Base-by-base conservation (phyloP, 2,888 invertebrate genomes). In the Megaustenia siamemsis region DNA sequence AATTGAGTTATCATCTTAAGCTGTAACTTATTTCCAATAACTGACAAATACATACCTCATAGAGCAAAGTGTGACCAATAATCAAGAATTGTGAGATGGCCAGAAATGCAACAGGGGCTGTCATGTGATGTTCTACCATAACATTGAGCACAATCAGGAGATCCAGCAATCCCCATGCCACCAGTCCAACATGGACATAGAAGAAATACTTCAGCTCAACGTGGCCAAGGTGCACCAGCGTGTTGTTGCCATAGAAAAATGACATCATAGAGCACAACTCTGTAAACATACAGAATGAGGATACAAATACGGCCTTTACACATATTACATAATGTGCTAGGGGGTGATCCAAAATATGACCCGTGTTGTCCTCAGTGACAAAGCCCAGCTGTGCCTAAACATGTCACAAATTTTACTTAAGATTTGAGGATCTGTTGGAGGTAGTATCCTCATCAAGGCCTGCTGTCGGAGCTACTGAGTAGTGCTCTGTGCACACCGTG, bases 131-230 rank as follows among this genome's bases (percentile, higher is more conserved):
- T 21, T 75, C 75, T 6, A 79, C 10, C 6, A 32, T 28, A 18
- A n/a, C 49, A 45, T 83, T 66, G 24, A 83, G 45, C n/a, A 82
- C 43, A 38, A 85, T 81, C 0, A 85, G 73, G 43, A 81, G n/a
- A 69, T 85, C 81, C 35, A 85, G 32, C 21, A 85, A 38, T 12
- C 53, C 85, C 85, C 81, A 85, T 4, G 76, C 80, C 53, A 85
- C 76, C 76, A 85, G 38, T 40, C 85, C 85, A 18, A 76, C 85
- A 56, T 85, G 76, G 24, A 81, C 81, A 56, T 81, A 85, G 77
- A 81, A 81, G 68, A 81, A 85, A 45, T 81, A 85, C 68, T 85
- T 85, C 28, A 85, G 76, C 24, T 85, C 81, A 3, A 85, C 76
- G 49, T 69, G 63, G n/a, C 68, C 76, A 10, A 85, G 21, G 21